A percentile compares a stretch with the other conserved stretches of the same genome.
These are phyloP conservation scores for Dione vanillae DNA, from an alignment of 2,888 invertebrate species.

Conservation along the genomic window DNA sequence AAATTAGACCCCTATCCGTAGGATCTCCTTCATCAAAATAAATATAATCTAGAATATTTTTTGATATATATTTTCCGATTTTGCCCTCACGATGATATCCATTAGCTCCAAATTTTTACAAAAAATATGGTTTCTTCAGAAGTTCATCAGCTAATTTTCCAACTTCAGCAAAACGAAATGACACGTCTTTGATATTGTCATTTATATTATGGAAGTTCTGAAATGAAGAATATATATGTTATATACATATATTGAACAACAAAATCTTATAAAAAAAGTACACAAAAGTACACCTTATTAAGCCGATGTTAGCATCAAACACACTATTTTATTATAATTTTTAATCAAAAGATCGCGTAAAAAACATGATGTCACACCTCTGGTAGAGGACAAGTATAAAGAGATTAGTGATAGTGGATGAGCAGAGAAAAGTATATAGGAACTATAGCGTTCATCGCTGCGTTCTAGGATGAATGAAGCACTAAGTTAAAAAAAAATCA, in stretches of 20 bases:
- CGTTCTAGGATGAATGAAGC: too few relatives aligned
- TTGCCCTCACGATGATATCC: slow-evolving; percentile 11
- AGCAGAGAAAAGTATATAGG: too few relatives aligned
- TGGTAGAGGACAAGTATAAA: too few relatives aligned
- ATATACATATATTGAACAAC: neutral
- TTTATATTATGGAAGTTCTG: slow-evolving; percentile 2
- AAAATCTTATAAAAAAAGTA: neutral
- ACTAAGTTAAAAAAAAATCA: neutral
- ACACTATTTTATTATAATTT: too few relatives aligned
- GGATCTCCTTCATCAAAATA: slow-evolving; percentile 17
- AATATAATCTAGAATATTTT: slow-evolving; percentile 12
- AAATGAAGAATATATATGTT: neutral
- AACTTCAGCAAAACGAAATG: slow-evolving; percentile 10
- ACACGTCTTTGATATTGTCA: neutral
- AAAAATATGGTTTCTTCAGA: neutral
- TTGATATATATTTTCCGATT: slow-evolving; percentile 11
- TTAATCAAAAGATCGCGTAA: too few relatives aligned
- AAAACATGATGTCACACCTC: too few relatives aligned
- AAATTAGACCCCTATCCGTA: neutral
- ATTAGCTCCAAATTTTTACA: neutral
- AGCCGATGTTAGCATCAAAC: too few relatives aligned
- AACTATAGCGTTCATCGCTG: too few relatives aligned
- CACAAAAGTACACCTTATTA: too few relatives aligned
- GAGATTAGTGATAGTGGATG: too few relatives aligned
- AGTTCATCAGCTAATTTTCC: slow-evolving; percentile 12